Percentiles rank a stretch among this genome's conserved stretches.
These are phyloP conservation scores for Erythrolamprus reginae DNA, from an alignment of 2,113 vertebrate species.

Conservation along the genomic window DNA sequence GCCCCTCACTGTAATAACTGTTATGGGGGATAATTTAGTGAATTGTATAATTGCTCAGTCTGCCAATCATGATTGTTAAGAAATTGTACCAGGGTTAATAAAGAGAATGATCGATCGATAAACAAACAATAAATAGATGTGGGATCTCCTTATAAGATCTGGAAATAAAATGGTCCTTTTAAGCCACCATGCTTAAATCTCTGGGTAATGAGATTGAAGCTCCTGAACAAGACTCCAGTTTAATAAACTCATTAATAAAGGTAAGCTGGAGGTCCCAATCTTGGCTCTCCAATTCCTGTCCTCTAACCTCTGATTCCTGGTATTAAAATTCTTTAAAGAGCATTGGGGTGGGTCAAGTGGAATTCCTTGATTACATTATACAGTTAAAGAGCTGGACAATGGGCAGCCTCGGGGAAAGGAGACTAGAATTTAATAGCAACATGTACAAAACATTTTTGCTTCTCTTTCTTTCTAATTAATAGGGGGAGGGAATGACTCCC, in stretches of 20 bases:
- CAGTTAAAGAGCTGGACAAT: not conserved
- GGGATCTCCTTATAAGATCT: not conserved
- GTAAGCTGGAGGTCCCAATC: not conserved
- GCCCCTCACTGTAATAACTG: too few relatives aligned
- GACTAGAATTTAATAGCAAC: not conserved
- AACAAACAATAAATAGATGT: not conserved
- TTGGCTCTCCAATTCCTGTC: not conserved
- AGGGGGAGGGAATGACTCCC: not conserved
- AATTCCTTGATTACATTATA: not conserved
- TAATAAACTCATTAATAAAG: not conserved
- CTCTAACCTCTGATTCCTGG: not conserved
- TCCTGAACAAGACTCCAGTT: not conserved
- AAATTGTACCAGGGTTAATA: not conserved
- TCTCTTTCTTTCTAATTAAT: not conserved
- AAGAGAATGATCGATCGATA: not conserved
- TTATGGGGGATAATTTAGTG: not conserved
- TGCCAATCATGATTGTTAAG: not conserved
- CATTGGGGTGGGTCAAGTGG: not conserved
- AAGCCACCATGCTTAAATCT: not conserved
- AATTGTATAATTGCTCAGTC: not conserved
- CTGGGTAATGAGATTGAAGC: not conserved
- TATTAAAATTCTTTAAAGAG: not conserved
- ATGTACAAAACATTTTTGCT: not conserved
- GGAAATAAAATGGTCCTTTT: not conserved
- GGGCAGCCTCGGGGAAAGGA: not conserved